phyloP scores from a whole-genome alignment of 2,888 invertebrate genomes.

The Athalia cordata region DNA sequence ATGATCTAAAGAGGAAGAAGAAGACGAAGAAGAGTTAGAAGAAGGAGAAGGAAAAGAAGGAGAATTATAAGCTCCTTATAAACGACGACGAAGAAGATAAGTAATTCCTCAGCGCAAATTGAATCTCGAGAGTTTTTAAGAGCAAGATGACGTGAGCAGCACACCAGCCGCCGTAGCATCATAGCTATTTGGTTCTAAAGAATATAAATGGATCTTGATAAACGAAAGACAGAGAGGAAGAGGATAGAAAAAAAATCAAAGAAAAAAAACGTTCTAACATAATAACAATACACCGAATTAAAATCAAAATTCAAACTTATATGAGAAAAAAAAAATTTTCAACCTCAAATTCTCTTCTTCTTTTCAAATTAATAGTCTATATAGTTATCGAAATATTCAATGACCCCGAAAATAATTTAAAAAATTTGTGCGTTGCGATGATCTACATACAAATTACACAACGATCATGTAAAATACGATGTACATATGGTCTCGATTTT shows the following conservation, averaged over 20 bases:
- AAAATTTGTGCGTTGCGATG: too few relatives aligned
- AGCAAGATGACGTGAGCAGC: slow-evolving; percentile 19
- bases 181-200: neutral
- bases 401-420: too few relatives aligned
- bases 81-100: neutral
- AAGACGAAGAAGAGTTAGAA: neutral
- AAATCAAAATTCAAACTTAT: neutral
- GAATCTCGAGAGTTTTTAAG: slow-evolving; percentile 40
- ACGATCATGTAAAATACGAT: too few relatives aligned
- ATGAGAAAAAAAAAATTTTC: too few relatives aligned
- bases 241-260: neutral
- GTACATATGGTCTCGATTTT: too few relatives aligned
- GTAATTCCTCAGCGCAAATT: slow-evolving; percentile 33
- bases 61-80: slow-evolving; percentile 20
- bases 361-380: too few relatives aligned
- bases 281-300: neutral
- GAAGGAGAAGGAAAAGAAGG: neutral
- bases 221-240: neutral
- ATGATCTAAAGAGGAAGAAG: too few relatives aligned
- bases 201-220: slow-evolving; percentile 37
- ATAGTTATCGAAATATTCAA: too few relatives aligned
- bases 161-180: neutral
- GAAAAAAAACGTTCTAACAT: neutral
- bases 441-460: too few relatives aligned
- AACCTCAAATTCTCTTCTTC: too few relatives aligned